Evolutionary conservation across 53 echinoderm and acorn worm species (phyloP), one percentile per base, ranked within the genome.

Genomic region (Crossaster papposus): DNA sequence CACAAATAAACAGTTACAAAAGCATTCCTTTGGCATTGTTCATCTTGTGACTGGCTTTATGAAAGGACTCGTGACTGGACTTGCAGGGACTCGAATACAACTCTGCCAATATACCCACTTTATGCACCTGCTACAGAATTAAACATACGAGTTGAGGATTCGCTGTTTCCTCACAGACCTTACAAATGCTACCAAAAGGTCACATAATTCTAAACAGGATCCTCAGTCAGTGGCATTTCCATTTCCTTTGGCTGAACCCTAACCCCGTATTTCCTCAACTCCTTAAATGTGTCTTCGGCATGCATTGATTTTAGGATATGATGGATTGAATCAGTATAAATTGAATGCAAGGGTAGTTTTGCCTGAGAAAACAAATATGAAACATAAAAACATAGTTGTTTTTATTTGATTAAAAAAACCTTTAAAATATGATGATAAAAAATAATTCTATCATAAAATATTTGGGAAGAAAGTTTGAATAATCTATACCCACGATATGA

Each of bases 211-310:
- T 23, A 81, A 58, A 81, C 81, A 81, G 83, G 65, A 83, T 83
- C 31, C 20, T 50, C 65, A 32, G 24, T 28, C 83, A 24, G 15
- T 83, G 68, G 70, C 83, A 51, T 68, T 68, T 83, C 51, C 51
- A 72, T 71, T 85, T 85, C 85, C 85, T 85, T 52, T 73, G 0
- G 18, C 54, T 85, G 72, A 73, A 72, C 85, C 85, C 53, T 85
- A 65, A 85, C 85, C 85, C 58, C 33, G 72, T 32, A 28, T 85
- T 72, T 85, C 72, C 85, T 51, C 73, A 50, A 10, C 31, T 85
- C 9, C 75, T 34, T 12, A 74, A 34, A 36, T 33, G 11, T 74
- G 18, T 74, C 35, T 74, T 34, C 35, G 31, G 18, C 75, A 32
- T 74, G 18, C 75, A 32, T 74, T 74, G 31, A 74, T 74, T 74